Base-by-base conservation (phyloP, 2,888 invertebrate genomes). In the Dryobotodes eremita region DNA sequence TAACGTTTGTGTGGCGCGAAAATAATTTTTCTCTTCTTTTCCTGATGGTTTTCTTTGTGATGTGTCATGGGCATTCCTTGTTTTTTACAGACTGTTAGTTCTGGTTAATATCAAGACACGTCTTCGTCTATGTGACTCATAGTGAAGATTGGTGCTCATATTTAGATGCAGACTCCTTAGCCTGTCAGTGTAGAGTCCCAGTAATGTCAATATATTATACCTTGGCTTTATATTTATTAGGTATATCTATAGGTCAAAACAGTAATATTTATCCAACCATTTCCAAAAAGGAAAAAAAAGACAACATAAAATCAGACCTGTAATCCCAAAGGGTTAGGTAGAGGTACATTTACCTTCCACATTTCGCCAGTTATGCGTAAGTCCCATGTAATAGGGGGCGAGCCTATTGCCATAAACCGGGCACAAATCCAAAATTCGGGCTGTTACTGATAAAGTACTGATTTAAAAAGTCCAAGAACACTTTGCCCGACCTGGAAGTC, bases 1-100 rank as follows among this genome's bases (percentile, higher is more conserved):
- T 76, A 81, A 85, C 83, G 83, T 80, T 75, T 83, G 76, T 75
- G 78, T 55, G 75, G 75, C 20, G 69, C 48, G 66, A 64, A 83
- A 74, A 77, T 23, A 72, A 2, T 70, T 72, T 72, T 80, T 55
- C 46, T n/a, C 31, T 26, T 75, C 57, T 74, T 61, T 62, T 50
- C 42, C 11, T 57, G 50, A 57, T 23, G 26, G 5, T 75, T 75
- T 84, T 76, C 62, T 65, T 77, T 74, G 68, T 71, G 61, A 62
- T 83, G 46, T 82, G 70, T 83, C 77, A 70, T 77, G 26, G 46
- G 13, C 26, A 53, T 77, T 65, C 53, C 69, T 77, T 77, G 57
- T 83, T 59, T 55, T 57, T 57, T 46, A n/a, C 23, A 31, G 26
- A 77, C 15, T 59, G 15, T n/a, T 50, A n/a, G 42, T 15, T 26